A percentile compares a stretch with the other conserved stretches of the same genome.
phyloP scores from a whole-genome alignment of 2,797 vertebrate species.

The Phoeniculus purpureus region DNA sequence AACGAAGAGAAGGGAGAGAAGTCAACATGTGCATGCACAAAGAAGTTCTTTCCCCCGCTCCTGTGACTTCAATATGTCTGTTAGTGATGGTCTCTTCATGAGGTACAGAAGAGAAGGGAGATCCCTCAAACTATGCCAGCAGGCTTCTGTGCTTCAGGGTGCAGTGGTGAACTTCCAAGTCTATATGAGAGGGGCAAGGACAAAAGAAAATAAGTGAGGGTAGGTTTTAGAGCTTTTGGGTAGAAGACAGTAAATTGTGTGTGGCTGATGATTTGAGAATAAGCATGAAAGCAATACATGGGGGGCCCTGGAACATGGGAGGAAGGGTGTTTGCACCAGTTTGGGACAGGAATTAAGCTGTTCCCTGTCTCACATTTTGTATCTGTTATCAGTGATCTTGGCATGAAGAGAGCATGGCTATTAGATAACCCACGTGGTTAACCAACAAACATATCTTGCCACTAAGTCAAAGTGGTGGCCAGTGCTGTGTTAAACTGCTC shows the following conservation, averaged over 20 bases:
- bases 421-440: rapidly evolving
- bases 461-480: neutral
- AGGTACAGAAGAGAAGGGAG: neutral
- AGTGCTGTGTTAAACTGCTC: neutral
- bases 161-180: neutral
- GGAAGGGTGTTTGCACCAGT: neutral
- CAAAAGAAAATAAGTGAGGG: neutral
- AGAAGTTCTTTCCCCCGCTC: neutral
- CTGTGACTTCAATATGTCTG: neutral
- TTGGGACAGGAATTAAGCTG: neutral
- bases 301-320: neutral
- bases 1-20: neutral
- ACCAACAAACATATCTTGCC: neutral
- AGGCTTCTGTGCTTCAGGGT: neutral
- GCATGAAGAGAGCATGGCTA: neutral
- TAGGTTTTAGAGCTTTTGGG: neutral
- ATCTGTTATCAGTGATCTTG: neutral
- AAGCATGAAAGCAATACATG: neutral
- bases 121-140: rapidly evolving
- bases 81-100: neutral
- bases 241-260: neutral
- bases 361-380: neutral
- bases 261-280: neutral
- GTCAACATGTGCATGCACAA: neutral
- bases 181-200: neutral